Evolutionary conservation across 2,888 invertebrate species (phyloP).

Genomic region (Dysmachus trigonus): DNA sequence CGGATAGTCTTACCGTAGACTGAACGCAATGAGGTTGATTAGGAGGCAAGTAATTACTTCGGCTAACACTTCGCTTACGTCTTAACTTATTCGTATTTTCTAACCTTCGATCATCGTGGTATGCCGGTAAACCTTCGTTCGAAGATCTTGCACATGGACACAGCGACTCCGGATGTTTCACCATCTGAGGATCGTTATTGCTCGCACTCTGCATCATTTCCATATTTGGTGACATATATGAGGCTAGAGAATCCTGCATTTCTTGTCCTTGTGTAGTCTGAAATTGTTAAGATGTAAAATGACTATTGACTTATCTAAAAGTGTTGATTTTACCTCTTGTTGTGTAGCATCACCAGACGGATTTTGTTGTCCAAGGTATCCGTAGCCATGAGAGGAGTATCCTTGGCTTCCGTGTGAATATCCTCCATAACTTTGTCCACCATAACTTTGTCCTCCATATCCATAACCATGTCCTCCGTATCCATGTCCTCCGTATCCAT

Average conservation of each 20-base stretch:
- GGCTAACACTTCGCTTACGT: conserved; percentile 1
- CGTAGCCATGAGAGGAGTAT: conserved; percentile 51
- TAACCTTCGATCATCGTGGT: conserved; percentile 19
- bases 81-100: conserved; percentile 9
- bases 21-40: not conserved
- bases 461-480: conserved; percentile 9
- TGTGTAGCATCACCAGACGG: not conserved
- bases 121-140: not conserved
- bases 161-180: not conserved
- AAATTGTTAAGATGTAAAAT: not conserved
- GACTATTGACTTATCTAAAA: not conserved
- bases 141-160: not conserved
- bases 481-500: not conserved
- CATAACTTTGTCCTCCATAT: not conserved
- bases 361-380: conserved; percentile 54
- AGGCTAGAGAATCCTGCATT: not conserved
- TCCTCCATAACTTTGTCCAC: conserved; percentile 33
- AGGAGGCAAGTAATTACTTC: not conserved
- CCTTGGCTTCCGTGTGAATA: conserved; percentile 51
- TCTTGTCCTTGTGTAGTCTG: not conserved
- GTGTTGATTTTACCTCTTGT: not conserved
- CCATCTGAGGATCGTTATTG: not conserved
- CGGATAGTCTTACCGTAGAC: not conserved
- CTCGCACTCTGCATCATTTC: not conserved
- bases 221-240: not conserved